Base-by-base conservation (phyloP, 2,797 vertebrate species). In the Babyrousa celebensis region DNA sequence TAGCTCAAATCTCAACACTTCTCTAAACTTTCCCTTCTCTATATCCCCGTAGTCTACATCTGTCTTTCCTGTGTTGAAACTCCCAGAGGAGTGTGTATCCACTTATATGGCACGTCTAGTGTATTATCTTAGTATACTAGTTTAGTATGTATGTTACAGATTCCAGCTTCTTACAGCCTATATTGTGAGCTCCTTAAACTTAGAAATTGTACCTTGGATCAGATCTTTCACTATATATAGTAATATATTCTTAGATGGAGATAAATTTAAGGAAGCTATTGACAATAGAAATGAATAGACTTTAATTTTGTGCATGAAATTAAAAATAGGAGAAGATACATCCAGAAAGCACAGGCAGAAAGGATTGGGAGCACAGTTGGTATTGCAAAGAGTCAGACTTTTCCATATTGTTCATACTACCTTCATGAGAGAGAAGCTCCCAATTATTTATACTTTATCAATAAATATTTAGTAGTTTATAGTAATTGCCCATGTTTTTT, bases 251-350 rank as follows among this genome's bases (percentile, higher is more conserved):
- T 84, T 97, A 94, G 56, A 52, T 88, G n/a, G 29, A 96, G 52
- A 71, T 89, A 74, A 85, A 90, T 80, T 97, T 92, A 96, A 96
- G 68, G 67, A 93, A 92, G 40, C 14, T 27, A 3, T 97, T 87
- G 67, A 96, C 15, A 58, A 52, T 62, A 91, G 43, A 94, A 95
- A 85, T 70, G 52, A 82, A 87, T 85, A 89, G 79, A 94, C 48
- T 80, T 87, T 56, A 54, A 12, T 93, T 91, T 96, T 96, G 15
- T 87, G 5, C 21, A 60, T 96, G 63, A 85, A 92, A 91, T 95
- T 90, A 84, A 96, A 91, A 95, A 79, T 48, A 88, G 78, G 52
- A 68, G n/a, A 94, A 82, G 89, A 52, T 23, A 68, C 1, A 94
- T 9, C 16, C 40, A 85, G 89, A 78, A 88, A 52, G 68, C 7